phyloP scores from a whole-genome alignment of 1,140 invertebrate species.

The Pseudomyrmex dendroicus region DNA sequence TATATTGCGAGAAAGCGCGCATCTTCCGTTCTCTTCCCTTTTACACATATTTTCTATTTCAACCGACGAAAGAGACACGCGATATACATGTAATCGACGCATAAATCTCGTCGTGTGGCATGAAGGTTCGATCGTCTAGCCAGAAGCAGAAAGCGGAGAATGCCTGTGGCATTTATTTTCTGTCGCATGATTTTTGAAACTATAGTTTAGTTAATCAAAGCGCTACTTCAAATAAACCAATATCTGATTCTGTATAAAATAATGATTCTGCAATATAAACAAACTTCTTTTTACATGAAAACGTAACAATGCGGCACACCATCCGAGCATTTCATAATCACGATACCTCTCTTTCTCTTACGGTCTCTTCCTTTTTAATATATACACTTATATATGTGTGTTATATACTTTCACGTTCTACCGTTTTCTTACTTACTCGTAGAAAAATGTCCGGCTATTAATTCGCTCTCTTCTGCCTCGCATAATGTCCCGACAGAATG shows the following conservation, averaged over 20 bases:
- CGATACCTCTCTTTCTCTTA: slow-evolving; percentile 30
- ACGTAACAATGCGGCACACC: slow-evolving; percentile 69
- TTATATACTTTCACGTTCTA: slow-evolving; percentile 21
- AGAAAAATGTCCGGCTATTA: slow-evolving; percentile 80
- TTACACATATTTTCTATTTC: slow-evolving; percentile 73
- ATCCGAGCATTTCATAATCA: slow-evolving; percentile 81
- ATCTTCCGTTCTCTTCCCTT: slow-evolving; percentile 19
- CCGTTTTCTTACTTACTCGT: slow-evolving; percentile 45
- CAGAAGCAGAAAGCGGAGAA: slow-evolving; percentile 53
- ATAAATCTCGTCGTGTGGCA: slow-evolving; percentile 73
- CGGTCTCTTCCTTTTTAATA: slow-evolving; percentile 29
- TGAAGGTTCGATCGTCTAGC: slow-evolving; percentile 71
- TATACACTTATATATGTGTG: no score
- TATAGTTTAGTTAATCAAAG: no score
- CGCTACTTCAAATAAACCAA: no score
- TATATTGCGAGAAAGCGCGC: slow-evolving; percentile 53
- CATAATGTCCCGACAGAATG: slow-evolving; percentile 64
- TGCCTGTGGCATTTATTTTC: slow-evolving; percentile 43
- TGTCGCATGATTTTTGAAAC: no score
- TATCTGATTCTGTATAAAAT: no score
- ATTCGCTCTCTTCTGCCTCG: slow-evolving; percentile 73
- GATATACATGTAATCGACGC: slow-evolving; percentile 69
- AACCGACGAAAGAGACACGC: slow-evolving; percentile 60
- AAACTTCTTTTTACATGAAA: no score
- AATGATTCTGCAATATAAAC: no score